Evolutionary conservation across 2,888 invertebrate genomes (phyloP).

Genomic region (Calameuta idolon): DNA sequence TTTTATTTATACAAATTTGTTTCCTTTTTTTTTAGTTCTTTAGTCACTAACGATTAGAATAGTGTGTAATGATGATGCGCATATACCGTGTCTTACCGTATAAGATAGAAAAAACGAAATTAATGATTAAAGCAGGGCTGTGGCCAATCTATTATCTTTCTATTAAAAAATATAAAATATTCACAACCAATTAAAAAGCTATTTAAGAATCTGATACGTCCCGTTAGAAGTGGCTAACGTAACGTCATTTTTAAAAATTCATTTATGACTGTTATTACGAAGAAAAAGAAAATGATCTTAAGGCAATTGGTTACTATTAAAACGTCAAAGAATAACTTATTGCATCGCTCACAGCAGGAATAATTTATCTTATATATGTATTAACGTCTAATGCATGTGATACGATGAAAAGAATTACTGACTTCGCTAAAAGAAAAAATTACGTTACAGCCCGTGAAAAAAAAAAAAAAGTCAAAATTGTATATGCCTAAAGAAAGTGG

Average conservation of each 20-base stretch:
- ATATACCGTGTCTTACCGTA: not conserved
- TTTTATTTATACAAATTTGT: not conserved
- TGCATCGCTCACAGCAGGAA: not conserved
- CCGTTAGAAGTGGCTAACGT: not conserved
- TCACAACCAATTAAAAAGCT: not conserved
- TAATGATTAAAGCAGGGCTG: not conserved
- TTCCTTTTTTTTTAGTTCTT: not conserved
- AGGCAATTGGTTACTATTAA: not conserved
- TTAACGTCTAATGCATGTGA: not conserved
- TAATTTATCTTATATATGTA: not conserved
- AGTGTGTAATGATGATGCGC: not conserved
- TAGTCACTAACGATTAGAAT: not conserved
- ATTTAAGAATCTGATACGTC: not conserved
- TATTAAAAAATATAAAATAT: not conserved
- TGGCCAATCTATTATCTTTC: not conserved
- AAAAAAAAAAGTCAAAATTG: not conserved
- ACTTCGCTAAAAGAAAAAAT: no score
- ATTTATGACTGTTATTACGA: not conserved
- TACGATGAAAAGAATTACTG: not conserved
- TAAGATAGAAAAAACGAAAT: not conserved
- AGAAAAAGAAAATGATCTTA: not conserved
- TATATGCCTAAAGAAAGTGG: not conserved
- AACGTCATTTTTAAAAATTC: not conserved
- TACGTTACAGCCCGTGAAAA: no score
- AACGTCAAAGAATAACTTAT: not conserved